Conservation (phyloP, 2,797 vertebrate species). For the Triplophysa yarkandensis region DNA sequence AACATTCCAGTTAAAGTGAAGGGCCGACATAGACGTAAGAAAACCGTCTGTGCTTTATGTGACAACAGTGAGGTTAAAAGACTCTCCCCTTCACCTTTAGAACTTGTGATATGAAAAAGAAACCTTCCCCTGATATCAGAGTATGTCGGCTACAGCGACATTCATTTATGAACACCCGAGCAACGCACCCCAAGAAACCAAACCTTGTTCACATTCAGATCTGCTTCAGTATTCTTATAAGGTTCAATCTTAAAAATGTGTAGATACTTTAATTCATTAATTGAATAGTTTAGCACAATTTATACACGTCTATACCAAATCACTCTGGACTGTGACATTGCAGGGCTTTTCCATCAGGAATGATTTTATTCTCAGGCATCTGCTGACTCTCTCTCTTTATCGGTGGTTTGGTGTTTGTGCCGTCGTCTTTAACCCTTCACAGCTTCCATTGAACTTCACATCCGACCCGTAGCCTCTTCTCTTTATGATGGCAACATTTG, state of each 20-base stretch:
- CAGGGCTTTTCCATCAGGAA: constrained; percentile 15
- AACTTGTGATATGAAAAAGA: neutral
- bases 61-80: neutral
- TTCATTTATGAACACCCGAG: neutral
- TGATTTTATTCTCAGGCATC: constrained; percentile 8
- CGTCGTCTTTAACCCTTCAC: neutral
- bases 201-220: neutral
- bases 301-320: constrained; percentile 5
- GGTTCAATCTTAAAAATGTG: neutral
- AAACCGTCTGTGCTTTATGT: too few relatives aligned
- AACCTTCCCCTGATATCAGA: neutral
- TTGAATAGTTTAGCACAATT: too few relatives aligned
- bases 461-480: constrained; percentile 12
- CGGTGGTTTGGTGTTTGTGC: neutral
- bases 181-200: neutral
- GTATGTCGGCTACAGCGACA: neutral
- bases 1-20: neutral
- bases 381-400: neutral
- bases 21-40: neutral
- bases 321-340: constrained; percentile 24
- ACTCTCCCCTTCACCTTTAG: neutral
- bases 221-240: neutral
- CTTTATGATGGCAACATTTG: neutral
- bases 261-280: neutral
- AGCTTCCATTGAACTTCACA: neutral